phyloP scores from a whole-genome alignment of 2,113 vertebrate genomes.

The Lampris incognitus region DNA sequence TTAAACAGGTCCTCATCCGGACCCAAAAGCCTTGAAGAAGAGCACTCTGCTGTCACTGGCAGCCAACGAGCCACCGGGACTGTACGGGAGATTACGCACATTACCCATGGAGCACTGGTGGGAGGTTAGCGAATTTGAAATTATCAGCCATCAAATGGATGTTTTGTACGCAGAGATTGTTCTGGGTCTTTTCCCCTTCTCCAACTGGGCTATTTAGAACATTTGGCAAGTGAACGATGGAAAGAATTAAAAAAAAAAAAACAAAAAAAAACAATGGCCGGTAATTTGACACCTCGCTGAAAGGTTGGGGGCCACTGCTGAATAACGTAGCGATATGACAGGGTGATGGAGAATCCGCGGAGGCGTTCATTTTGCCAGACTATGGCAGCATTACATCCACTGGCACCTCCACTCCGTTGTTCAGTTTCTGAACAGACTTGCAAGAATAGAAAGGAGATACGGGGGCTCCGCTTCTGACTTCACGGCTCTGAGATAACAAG shows the following conservation, averaged over 20 bases:
- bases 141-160: slow-evolving; percentile 3
- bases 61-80: slow-evolving; percentile 52
- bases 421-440: neutral
- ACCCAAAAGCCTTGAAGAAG: slow-evolving; percentile 61
- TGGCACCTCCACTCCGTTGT: slow-evolving; percentile 3
- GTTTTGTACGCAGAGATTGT: slow-evolving; percentile 21
- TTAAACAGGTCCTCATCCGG: slow-evolving; percentile 72
- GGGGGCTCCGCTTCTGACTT: slow-evolving; percentile 24
- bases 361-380: slow-evolving; percentile 1
- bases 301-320: neutral
- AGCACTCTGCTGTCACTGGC: slow-evolving; percentile 58
- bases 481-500: slow-evolving; percentile 4
- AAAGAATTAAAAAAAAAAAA: slow-evolving; percentile 1
- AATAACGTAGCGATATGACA: slow-evolving; percentile 24
- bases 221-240: slow-evolving; percentile 32
- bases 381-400: slow-evolving; percentile 12
- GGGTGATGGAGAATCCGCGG: slow-evolving; percentile 26
- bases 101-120: slow-evolving; percentile 42
- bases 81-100: slow-evolving; percentile 55
- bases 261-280: neutral
- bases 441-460: slow-evolving; percentile 3
- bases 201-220: slow-evolving; percentile 27
- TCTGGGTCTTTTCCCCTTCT: slow-evolving; percentile 12
- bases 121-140: slow-evolving; percentile 33
- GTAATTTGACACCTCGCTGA: slow-evolving; percentile 19